Base-by-base conservation (phyloP, 2,797 vertebrate genomes). In the Tachyglossus aculeatus region DNA sequence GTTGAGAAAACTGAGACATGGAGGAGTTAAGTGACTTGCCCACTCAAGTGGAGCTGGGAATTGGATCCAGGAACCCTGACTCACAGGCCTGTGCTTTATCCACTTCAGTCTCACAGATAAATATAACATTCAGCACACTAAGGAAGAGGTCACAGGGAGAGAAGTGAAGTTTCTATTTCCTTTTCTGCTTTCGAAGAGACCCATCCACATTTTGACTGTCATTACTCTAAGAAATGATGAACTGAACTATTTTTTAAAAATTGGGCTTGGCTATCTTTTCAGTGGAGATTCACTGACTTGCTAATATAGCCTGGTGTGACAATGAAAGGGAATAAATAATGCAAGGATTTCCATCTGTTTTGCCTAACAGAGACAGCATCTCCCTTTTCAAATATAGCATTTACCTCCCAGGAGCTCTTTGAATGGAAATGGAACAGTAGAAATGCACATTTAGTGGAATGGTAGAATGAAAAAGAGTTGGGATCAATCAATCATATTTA, bases 321-420 rank as follows among this genome's bases (percentile, higher is more conserved):
- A 55, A 55, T 67, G 47, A 48, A 32, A 56, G 32, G 47, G 53
- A 56, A 67, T 48, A 67, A 67, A 36, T 57, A 32, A 56, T 55
- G 41, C 44, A 45, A 25, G n/a, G 10, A 15, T 29, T 33, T 57
- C 64, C 53, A 57, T 48, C 64, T 67, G 53, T 64, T 21, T 57
- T 38, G 34, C 36, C 31, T 31, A 32, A 45, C 16, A 22, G 4
- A 15, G 33, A 21, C 24, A 32, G 31, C 27, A 44, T 25, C 19
- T 15, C 56, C 29, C 14, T 31, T 44, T 16, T 44, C 55, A 39
- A 59, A 32, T 40, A 34, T n/a, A n/a, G n/a, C n/a, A n/a, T 34
- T 59, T 29, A 32, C 22, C 40, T 44, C 40, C 14, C 31, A 41
- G 56, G 56, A 31, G 21, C 21, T 15, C 56, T 15, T 14, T 13